These are phyloP conservation scores for Miniopterus natalensis DNA, from an alignment of 2,113 vertebrate genomes.

Conservation along the genomic window DNA sequence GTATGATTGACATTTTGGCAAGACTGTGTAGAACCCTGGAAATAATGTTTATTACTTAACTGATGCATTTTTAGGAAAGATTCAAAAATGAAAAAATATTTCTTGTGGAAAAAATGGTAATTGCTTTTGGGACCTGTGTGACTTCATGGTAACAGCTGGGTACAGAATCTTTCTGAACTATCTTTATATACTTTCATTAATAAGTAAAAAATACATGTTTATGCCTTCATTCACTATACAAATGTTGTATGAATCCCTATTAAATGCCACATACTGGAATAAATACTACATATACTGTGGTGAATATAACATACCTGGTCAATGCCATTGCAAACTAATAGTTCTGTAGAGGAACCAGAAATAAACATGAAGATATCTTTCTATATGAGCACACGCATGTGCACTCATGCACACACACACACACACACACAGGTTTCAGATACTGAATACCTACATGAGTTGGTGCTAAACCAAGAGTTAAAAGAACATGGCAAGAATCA, in stretches of 20 bases:
- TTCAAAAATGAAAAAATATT: slow-evolving; percentile 49
- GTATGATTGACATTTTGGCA: slow-evolving; percentile 73
- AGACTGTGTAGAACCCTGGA: slow-evolving; percentile 57
- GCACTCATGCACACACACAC: background rate
- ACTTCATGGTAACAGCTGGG: background rate
- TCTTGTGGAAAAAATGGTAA: slow-evolving; percentile 50
- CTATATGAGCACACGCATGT: background rate
- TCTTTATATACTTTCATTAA: slow-evolving; percentile 30
- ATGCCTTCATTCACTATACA: background rate
- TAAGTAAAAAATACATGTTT: background rate
- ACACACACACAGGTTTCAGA: background rate
- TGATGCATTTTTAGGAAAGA: slow-evolving; percentile 46
- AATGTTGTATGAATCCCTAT: background rate
- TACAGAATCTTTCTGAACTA: background rate
- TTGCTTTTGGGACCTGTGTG: slow-evolving; percentile 46
- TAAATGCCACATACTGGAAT: background rate
- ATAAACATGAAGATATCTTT: background rate
- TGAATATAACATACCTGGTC: background rate
- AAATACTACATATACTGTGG: background rate
- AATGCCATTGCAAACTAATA: background rate
- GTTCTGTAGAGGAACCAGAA: slow-evolving; percentile 2
- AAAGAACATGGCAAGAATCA: background rate
- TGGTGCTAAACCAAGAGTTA: slow-evolving; percentile 4
- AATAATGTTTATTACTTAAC: slow-evolving; percentile 69
- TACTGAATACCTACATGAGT: background rate